A percentile compares a stretch with the other conserved stretches of the same genome.
These are phyloP conservation scores for Bos indicus DNA, from an alignment of 2,113 vertebrate species.

Conservation along the genomic window DNA sequence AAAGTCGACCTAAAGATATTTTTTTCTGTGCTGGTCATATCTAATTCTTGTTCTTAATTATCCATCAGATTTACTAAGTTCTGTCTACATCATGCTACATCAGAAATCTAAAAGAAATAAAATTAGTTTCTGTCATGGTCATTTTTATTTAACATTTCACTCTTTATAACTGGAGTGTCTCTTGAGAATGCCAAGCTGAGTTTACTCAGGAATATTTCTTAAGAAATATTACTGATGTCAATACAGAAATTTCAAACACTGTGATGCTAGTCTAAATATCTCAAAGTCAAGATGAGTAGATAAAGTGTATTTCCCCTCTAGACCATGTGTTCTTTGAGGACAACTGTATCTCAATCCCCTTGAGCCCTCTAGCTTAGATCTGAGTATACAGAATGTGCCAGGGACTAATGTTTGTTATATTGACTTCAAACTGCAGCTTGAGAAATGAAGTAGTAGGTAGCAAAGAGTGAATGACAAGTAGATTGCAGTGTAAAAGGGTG, in stretches of 20 bases:
- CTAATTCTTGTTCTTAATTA: not conserved
- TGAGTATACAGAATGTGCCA: not conserved
- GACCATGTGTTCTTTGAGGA: not conserved
- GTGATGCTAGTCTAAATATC: not conserved
- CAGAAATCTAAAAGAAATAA: conserved; percentile 5
- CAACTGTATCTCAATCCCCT: not conserved
- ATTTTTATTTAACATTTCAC: not conserved
- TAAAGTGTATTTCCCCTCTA: not conserved
- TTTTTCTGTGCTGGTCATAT: not conserved
- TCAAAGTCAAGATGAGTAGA: not conserved
- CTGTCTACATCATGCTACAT: not conserved
- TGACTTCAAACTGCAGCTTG: not conserved
- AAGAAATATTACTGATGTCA: not conserved
- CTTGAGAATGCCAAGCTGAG: not conserved
- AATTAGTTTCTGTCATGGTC: not conserved
- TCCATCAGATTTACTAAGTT: conserved; percentile 13
- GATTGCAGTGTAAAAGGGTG: not conserved
- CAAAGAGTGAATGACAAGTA: not conserved
- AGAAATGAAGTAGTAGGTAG: not conserved
- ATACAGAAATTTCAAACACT: not conserved
- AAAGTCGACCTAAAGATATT: not conserved
- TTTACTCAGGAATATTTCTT: not conserved
- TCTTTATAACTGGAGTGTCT: not conserved
- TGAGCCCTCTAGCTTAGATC: not conserved
- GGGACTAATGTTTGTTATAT: not conserved